These are phyloP conservation scores for Megalopta genalis DNA, from an alignment of 1,140 invertebrate species.

Conservation along the genomic window DNA sequence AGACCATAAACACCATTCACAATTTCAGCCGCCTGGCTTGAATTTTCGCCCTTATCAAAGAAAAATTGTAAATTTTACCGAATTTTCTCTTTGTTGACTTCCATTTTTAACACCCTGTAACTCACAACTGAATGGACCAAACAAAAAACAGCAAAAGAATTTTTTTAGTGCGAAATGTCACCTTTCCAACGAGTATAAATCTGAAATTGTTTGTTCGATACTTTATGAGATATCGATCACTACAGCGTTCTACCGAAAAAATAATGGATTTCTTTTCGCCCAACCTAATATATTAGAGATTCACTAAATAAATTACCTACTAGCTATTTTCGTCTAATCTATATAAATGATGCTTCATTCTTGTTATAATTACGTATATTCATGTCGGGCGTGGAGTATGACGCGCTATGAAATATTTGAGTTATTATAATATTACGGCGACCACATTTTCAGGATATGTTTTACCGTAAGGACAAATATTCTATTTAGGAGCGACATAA, in stretches of 20 bases:
- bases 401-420: no score
- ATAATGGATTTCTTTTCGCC: background rate
- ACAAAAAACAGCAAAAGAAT: background rate
- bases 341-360: no score
- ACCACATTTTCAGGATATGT: no score
- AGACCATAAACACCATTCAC: slow-evolving; percentile 29
- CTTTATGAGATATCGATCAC: slow-evolving; percentile 7
- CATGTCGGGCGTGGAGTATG: no score
- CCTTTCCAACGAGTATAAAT: background rate
- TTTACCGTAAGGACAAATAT: no score
- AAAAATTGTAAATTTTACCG: background rate
- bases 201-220: background rate
- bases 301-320: no score
- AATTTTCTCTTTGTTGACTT: slow-evolving; percentile 19
- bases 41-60: slow-evolving; percentile 17
- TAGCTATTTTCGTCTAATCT: no score
- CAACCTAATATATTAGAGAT: background rate
- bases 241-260: slow-evolving; percentile 9
- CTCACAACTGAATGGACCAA: slow-evolving; percentile 5
- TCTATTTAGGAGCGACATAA: no score
- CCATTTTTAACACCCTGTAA: slow-evolving; percentile 8
- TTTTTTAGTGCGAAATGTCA: no score
- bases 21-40: slow-evolving; percentile 15
- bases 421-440: no score
- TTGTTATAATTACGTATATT: no score